phyloP scores from a whole-genome alignment of 2,797 vertebrate species.

The Phrynocephalus guinanensis region DNA sequence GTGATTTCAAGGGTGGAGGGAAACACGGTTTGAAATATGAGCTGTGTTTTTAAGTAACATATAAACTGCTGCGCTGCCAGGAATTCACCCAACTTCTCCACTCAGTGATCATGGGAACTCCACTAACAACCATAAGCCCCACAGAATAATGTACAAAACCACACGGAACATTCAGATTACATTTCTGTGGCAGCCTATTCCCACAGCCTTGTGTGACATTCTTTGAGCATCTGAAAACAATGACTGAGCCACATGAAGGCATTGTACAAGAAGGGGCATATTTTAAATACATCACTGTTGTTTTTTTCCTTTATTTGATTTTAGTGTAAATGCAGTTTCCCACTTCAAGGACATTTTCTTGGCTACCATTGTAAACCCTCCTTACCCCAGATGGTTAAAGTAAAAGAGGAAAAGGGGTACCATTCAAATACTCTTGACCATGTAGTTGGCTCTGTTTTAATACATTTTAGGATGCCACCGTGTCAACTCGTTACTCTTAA shows the following conservation, averaged over 20 bases:
- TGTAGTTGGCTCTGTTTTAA: not conserved
- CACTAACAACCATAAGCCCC: constrained; percentile 75
- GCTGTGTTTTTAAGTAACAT: constrained; percentile 74
- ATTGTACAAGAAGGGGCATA: not conserved
- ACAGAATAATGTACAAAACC: constrained; percentile 67
- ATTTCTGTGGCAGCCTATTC: constrained; percentile 57
- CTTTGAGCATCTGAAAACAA: constrained; percentile 3
- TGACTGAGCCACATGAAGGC: not conserved
- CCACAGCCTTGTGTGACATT: constrained; percentile 36
- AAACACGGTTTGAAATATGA: constrained; percentile 74
- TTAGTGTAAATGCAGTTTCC: not conserved
- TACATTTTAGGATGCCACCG: not conserved
- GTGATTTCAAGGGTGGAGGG: constrained; percentile 58
- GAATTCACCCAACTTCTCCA: constrained; percentile 74
- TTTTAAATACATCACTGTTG: constrained; percentile 5
- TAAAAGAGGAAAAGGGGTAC: not conserved
- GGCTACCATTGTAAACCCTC: not conserved
- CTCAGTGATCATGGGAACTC: constrained; percentile 79
- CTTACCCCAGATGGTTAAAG: not conserved
- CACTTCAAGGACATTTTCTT: not conserved
- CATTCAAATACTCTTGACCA: not conserved
- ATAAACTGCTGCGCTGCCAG: constrained; percentile 74
- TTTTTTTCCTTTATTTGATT: constrained; percentile 32
- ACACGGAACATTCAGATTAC: constrained; percentile 55
- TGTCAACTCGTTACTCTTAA: not conserved